Base-by-base conservation (phyloP, 2,113 vertebrate species). In the Otocyon megalotis region DNA sequence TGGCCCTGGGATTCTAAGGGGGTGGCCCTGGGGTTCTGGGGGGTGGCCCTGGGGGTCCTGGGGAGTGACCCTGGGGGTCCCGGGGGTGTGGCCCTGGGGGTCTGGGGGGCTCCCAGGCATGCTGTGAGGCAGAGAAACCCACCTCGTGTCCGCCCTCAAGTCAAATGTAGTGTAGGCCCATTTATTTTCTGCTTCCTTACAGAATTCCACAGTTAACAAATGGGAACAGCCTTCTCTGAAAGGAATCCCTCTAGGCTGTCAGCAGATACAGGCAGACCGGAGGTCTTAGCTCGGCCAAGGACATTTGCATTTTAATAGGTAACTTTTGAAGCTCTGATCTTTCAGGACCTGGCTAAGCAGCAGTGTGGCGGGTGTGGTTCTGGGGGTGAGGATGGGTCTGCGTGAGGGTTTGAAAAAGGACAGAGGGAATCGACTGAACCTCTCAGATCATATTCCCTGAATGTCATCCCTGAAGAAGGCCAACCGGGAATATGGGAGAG, bases 301-400 rank as follows among this genome's bases (percentile, higher is more conserved):
- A 50, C 8, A 95, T 97, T 96, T 96, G 88, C 93, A 95, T 97
- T 97, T 98, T 97, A 97, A 96, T 88, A 94, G 67, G 74, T 87
- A 93, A 87, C 35, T 89, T 93, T 76, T 48, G 80, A 92, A 83
- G 14, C 74, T 20, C 77, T 96, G 48, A 93, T 93, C 53, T 67
- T 96, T 96, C 80, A 89, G 35, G 69, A 74, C 48, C 30, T 48
- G 56, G 17, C 24, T 88, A 56, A n/a, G 43, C 22, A 60, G 76
- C 12, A 35, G 30, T 63, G 43, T 85, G 84, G 88, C 60, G 30
- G 5, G 10, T 12, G 19, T 35, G 9, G 67, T 96, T 93, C 14
- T 22, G 32, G 50, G 63, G 37, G 13, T 24, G 22, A 74, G 10
- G 4, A 12, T 22, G 35, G 24, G 8, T 76, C 5, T 16, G 26